Conservation (phyloP, 2,797 vertebrate genomes). For the Buceros bicornis region DNA sequence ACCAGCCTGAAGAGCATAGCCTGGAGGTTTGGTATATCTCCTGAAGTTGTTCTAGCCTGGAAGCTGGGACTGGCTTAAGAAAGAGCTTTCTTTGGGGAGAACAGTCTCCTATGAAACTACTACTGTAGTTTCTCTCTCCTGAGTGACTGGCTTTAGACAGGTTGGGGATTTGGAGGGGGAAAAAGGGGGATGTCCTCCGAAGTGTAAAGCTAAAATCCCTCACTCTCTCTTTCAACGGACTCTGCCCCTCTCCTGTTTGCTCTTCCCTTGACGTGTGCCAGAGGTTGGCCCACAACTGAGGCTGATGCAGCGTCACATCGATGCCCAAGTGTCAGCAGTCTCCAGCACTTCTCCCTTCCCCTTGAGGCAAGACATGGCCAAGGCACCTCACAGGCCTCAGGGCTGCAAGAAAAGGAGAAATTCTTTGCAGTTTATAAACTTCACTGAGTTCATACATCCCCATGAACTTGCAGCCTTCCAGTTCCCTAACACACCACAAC, state of each 20-base stretch:
- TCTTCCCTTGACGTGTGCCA: rapidly evolving
- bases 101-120: neutral
- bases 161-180: neutral
- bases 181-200: neutral
- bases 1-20: neutral
- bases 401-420: neutral
- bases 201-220: neutral
- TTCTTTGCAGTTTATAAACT: neutral
- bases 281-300: neutral
- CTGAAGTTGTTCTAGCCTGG: neutral
- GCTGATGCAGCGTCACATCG: neutral
- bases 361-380: neutral
- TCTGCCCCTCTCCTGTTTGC: neutral
- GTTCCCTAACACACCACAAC: rapidly evolving
- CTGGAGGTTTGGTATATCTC: neutral
- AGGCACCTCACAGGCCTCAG: neutral
- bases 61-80: neutral
- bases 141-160: neutral
- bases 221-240: neutral
- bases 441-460: neutral
- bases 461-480: neutral
- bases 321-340: neutral
- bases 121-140: neutral
- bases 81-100: neutral
- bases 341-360: neutral